Evolutionary conservation across 2,888 invertebrate genomes (phyloP).

Genomic region (Patella depressa): DNA sequence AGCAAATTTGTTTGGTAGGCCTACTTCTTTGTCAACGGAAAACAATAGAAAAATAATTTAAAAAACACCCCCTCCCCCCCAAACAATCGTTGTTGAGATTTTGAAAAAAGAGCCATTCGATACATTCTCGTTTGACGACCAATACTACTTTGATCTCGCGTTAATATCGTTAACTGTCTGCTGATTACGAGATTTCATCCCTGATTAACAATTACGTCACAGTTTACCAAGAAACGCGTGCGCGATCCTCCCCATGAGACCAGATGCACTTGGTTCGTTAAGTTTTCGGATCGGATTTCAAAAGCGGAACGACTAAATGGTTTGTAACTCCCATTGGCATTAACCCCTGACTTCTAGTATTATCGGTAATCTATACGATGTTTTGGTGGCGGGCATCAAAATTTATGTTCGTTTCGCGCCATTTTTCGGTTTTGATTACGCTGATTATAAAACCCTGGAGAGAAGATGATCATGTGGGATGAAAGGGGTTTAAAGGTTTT

Average conservation of each 20-base stretch:
- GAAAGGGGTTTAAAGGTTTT: not conserved
- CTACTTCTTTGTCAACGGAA: too few relatives aligned
- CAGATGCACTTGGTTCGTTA: conserved; percentile 3
- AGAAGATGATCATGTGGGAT: not conserved
- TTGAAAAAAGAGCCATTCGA: not conserved
- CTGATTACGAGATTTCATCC: conserved; percentile 13
- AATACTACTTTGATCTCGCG: conserved; percentile 5
- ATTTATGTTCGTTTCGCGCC: not conserved
- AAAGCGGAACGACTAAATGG: conserved; percentile 10
- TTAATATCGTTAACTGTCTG: conserved; percentile 10
- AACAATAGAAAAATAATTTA: too few relatives aligned
- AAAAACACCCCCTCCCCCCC: too few relatives aligned
- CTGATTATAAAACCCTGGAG: not conserved
- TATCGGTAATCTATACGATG: conserved; percentile 9
- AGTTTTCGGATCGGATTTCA: conserved; percentile 4
- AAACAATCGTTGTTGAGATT: too few relatives aligned
- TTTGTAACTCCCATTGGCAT: not conserved
- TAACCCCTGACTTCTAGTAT: conserved; percentile 8
- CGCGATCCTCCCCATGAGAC: not conserved
- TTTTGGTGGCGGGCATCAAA: not conserved
- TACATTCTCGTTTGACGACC: not conserved
- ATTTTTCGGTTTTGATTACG: conserved; percentile 1
- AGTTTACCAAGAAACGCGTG: not conserved
- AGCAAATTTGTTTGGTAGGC: too few relatives aligned
- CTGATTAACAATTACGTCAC: conserved; percentile 12